Base-by-base conservation (phyloP, 2,888 invertebrate species). In the Nephrocerus scutellatus region DNA sequence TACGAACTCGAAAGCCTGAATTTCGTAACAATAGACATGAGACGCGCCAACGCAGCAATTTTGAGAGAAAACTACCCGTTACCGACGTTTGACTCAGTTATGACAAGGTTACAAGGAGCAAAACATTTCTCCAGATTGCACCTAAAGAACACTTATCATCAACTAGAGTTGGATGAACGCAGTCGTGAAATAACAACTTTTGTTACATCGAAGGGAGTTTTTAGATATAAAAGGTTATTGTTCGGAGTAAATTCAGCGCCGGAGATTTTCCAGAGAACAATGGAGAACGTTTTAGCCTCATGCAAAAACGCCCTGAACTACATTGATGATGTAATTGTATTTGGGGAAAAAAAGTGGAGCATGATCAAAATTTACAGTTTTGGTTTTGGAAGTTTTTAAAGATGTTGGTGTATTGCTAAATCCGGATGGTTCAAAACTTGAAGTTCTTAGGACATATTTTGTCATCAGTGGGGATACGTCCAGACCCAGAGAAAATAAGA, bases 141-240 rank as follows among this genome's bases (percentile, higher is more conserved):
- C 35, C 31, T 63, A 15, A 25, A 39, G 13, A 50, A 42, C 26
- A 54, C 54, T 16, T 54, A 47, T 34, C 53, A 56, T 34, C 51
- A 56, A 30, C 21, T 55, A 14, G 49, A 42, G 9, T 12, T 33
- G 15, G 15, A 30, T n/a, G 36, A 36, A 22, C 14, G 13, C 6
- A 33, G 36, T 37, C n/a, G 39, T 23, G 3, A 41, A 8, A 32
- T 18, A 39, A 43, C 41, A 2, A 43, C 40, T 2, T 43, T 38
- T 20, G 38, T 40, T 4, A 43, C 43, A 8, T 13, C 12, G 4
- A 40, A 21, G 9, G 36, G 40, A 3, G n/a, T 39, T 29, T 56
- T 49, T 31, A 30, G 56, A 8, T 62, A 59, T 35, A 62, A 61
- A 39, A 36, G 62, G 5, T 24, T 62, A 3, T 54, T 60, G 55